phyloP scores from a whole-genome alignment of 2,888 invertebrate genomes.

The Rhorus exstirpatorius region DNA sequence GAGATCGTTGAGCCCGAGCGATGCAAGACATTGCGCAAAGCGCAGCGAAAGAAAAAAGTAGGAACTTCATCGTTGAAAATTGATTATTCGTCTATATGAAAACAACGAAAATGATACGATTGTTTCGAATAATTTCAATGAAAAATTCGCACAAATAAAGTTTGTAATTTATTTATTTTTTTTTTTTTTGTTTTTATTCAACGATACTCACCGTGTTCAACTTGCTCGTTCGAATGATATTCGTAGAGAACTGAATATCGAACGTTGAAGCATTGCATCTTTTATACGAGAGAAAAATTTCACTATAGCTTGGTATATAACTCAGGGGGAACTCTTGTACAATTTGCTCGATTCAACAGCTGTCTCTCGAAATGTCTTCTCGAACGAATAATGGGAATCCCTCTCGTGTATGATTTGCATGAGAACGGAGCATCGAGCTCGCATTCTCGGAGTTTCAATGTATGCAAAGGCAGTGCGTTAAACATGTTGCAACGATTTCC shows the following conservation, averaged over 20 bases:
- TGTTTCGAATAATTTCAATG: neutral
- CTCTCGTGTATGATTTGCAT: neutral
- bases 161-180: too few species aligned
- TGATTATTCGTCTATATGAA: slow-evolving; percentile 10
- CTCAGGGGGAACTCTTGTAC: slow-evolving; percentile 34
- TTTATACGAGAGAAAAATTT: slow-evolving; percentile 54
- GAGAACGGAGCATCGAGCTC: neutral
- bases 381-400: slow-evolving; percentile 28
- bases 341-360: neutral
- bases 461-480: neutral
- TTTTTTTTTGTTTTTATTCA: too few species aligned
- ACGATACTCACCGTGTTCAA: slow-evolving; percentile 53
- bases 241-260: slow-evolving; percentile 43
- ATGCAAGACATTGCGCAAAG: slow-evolving; percentile 34
- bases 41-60: slow-evolving; percentile 50
- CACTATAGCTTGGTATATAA: too few species aligned
- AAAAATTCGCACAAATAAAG: too few species aligned
- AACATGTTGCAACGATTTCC: neutral
- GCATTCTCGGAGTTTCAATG: neutral
- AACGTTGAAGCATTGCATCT: slow-evolving; percentile 8
- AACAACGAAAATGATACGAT: slow-evolving; percentile 5
- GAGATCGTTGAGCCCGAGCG: slow-evolving; percentile 4
- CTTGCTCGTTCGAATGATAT: slow-evolving; percentile 13
- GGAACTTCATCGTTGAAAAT: slow-evolving; percentile 52
- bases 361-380: neutral